phyloP scores from a whole-genome alignment of 2,797 vertebrate species.

The Garrulus glandarius region DNA sequence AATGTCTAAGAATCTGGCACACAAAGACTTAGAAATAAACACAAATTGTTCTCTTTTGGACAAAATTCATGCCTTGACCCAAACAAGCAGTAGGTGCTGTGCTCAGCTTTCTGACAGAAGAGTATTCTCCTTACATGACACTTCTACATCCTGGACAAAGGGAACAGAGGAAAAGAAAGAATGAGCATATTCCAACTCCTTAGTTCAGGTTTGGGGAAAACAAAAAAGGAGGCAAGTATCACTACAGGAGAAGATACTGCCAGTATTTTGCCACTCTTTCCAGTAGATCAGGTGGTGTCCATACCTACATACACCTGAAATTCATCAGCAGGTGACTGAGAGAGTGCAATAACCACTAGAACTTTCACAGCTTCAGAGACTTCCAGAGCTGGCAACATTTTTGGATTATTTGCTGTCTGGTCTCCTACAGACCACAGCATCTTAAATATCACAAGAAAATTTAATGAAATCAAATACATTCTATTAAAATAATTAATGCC shows the following conservation, averaged over 20 bases:
- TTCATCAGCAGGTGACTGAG: neutral
- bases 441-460: neutral
- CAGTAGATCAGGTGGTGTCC: neutral
- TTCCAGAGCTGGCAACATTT: neutral
- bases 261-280: neutral
- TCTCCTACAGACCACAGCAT: neutral
- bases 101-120: neutral
- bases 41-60: neutral
- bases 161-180: neutral
- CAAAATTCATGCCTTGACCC: neutral
- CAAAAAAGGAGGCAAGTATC: neutral
- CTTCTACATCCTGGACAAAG: neutral
- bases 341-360: neutral
- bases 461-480: neutral
- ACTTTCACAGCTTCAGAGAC: neutral
- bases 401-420: neutral
- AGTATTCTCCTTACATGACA: neutral
- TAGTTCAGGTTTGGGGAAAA: neutral
- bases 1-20: neutral
- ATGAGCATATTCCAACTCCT: neutral
- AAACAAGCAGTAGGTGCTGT: neutral
- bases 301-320: neutral
- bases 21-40: neutral
- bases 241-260: neutral
- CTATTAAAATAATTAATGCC: neutral